Base-by-base conservation (phyloP, 2,113 vertebrate genomes). In the Ia io region DNA sequence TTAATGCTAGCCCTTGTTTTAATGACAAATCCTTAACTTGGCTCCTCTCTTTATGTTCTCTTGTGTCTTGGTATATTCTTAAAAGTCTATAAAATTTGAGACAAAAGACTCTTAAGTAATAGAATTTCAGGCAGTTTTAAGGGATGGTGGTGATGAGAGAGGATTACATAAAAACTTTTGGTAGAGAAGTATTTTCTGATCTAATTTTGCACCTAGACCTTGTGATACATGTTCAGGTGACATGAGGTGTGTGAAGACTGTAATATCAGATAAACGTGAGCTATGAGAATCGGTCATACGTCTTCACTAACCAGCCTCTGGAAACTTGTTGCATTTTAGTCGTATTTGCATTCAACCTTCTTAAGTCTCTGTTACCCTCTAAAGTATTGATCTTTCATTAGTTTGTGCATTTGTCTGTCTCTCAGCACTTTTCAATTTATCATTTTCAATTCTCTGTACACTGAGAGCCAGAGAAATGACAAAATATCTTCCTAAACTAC, bases 1-100 rank as follows among this genome's bases (percentile, higher is more conserved):
- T 37, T 91, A 83, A 89, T 56, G 42, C 9, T 71, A 65, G 40
- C 4, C 44, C 47, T 79, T 79, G 65, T 95, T 95, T 96, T 74
- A 94, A 77, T 88, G 13, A 65, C 23, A 93, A 42, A 53, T 40
- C 25, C 83, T 87, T 65, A 74, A 47, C 12, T 23, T 79, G 77
- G 17, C 20, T 78, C n/a, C 9, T 69, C n/a, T 84, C 16, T 40
- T 71, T n/a, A 2, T 78, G 28, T 74, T 4, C 18, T 90, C 28
- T 74, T 42, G 42, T 32, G 9, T 61, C 37, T 63, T 47, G 30
- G 18, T 35, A 18, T 83, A 23, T 53, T 84, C 35, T 71, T 49
- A 83, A 88, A 89, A 53, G 8, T 42, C 12, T 44, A 14, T 5
- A 30, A 49, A 63, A 6, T 83, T 56, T 65, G 23, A 93, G 25